A percentile compares a stretch with the other conserved stretches of the same genome.
Evolutionary conservation across 2,797 vertebrate genomes (phyloP).

Genomic region (Carapus acus): DNA sequence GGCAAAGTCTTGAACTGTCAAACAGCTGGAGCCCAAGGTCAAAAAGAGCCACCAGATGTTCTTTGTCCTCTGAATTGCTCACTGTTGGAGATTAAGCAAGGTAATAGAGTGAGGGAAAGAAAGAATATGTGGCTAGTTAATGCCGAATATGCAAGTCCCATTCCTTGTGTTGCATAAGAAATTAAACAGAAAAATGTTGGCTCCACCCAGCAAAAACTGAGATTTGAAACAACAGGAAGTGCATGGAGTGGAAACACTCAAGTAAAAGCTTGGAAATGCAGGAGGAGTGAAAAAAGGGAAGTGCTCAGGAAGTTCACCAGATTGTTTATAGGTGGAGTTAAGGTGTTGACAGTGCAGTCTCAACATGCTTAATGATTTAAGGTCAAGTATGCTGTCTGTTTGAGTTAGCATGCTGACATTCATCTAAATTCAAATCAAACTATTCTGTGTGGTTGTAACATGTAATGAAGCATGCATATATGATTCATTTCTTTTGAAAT

Average conservation of each 20-base stretch:
- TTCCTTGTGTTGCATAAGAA: slow-evolving; percentile 16
- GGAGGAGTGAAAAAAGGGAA: slow-evolving; percentile 41
- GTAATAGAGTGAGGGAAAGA: slow-evolving; percentile 4
- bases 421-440: too few relatives aligned
- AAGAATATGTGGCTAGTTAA: slow-evolving; percentile 8
- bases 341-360: slow-evolving; percentile 39
- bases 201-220: slow-evolving; percentile 27
- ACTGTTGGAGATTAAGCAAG: slow-evolving; percentile 38
- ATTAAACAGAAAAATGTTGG: slow-evolving; percentile 52
- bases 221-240: slow-evolving; percentile 46
- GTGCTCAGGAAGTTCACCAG: slow-evolving; percentile 52
- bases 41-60: slow-evolving; percentile 63
- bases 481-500: too few relatives aligned
- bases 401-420: too few relatives aligned
- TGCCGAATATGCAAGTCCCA: slow-evolving; percentile 10
- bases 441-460: too few relatives aligned
- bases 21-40: slow-evolving; percentile 62
- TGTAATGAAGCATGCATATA: too few relatives aligned
- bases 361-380: slow-evolving; percentile 59
- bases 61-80: slow-evolving; percentile 19
- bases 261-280: slow-evolving; percentile 27
- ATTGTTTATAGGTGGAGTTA: slow-evolving; percentile 49
- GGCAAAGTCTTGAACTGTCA: slow-evolving; percentile 54
- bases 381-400: too few relatives aligned
- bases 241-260: slow-evolving; percentile 2